phyloP scores from a whole-genome alignment of 2,888 invertebrate genomes.

The Lithophane semibrunnea region DNA sequence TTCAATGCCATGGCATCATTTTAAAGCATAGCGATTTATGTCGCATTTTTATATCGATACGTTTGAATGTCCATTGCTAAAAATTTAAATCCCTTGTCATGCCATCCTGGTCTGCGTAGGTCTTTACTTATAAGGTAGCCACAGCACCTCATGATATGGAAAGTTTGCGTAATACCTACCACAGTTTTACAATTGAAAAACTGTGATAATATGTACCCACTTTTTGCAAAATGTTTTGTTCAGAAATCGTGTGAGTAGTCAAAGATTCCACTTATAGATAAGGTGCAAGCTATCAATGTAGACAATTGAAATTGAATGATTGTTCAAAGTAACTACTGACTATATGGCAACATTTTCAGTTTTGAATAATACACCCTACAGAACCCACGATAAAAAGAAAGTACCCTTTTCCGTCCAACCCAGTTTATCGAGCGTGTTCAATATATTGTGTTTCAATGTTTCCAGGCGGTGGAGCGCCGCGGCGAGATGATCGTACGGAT shows the following conservation, averaged over 20 bases:
- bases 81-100: no score
- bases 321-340: background rate
- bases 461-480: slow-evolving; percentile 95
- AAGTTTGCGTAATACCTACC: background rate
- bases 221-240: background rate
- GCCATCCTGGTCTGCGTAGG: no score
- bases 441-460: slow-evolving; percentile 57
- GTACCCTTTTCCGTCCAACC: background rate
- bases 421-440: slow-evolving; percentile 41
- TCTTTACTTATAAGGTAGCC: no score
- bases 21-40: no score
- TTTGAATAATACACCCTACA: background rate
- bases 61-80: no score
- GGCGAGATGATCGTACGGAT: slow-evolving; percentile 98
- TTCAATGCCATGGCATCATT: no score
- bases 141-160: background rate
- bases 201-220: background rate
- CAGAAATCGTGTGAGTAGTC: no score
- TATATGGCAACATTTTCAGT: background rate
- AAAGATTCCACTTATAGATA: background rate
- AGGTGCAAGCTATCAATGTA: background rate
- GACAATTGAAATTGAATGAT: background rate
- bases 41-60: no score
- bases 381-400: slow-evolving; percentile 1
- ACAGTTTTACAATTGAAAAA: background rate